phyloP scores from a whole-genome alignment of 2,888 invertebrate genomes.

The Troides oblongomaculatus region DNA sequence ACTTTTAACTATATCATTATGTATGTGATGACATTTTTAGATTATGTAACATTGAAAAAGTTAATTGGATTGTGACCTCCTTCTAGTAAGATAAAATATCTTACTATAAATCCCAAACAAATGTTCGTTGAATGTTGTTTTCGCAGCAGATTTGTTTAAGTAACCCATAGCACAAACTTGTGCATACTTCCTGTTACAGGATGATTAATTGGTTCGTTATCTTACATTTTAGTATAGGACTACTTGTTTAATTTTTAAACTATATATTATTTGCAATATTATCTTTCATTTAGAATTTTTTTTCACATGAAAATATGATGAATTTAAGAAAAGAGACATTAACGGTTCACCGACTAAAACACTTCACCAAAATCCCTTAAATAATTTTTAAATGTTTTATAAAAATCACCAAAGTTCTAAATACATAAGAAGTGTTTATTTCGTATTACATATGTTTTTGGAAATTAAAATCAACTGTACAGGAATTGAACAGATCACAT shows the following conservation, averaged over 20 bases:
- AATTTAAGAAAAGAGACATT: neutral
- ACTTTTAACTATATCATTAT: neutral
- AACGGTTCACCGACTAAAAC: too few species aligned
- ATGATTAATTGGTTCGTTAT: slow-evolving; percentile 11
- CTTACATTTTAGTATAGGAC: neutral
- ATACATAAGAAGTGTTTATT: too few species aligned
- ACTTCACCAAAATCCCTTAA: too few species aligned
- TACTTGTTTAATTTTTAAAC: neutral
- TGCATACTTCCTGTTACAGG: slow-evolving; percentile 1
- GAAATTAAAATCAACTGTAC: too few species aligned
- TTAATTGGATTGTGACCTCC: slow-evolving; percentile 6
- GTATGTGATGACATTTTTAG: neutral
- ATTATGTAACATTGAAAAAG: slow-evolving; percentile 5
- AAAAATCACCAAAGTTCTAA: too few species aligned
- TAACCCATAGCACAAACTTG: slow-evolving; percentile 7
- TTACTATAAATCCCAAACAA: slow-evolving; percentile 1
- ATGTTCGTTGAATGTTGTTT: slow-evolving; percentile 2
- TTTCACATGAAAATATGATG: neutral
- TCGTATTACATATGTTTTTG: too few species aligned
- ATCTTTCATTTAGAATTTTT: neutral
- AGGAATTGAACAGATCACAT: too few species aligned
- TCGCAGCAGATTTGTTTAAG: neutral
- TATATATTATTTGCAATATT: neutral
- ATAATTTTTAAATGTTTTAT: too few species aligned
- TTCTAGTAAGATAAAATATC: slow-evolving; percentile 6